Evolutionary conservation across 2,113 vertebrate genomes (phyloP).

Genomic region (Megaleporinus macrocephalus): DNA sequence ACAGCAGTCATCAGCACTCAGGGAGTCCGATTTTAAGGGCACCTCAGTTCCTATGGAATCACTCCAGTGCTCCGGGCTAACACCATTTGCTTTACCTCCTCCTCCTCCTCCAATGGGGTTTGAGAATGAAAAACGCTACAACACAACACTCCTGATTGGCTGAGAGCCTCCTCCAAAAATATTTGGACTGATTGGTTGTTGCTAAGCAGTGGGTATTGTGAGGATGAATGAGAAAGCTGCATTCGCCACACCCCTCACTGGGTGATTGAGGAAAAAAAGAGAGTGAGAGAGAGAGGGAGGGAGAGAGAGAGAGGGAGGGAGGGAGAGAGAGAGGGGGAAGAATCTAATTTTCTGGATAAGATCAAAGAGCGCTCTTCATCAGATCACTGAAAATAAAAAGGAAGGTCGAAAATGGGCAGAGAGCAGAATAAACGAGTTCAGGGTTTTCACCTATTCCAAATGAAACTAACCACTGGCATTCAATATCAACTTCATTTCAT

Average conservation of each 20-base stretch:
- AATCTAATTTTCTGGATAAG: constrained; percentile 26
- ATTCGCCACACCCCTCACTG: constrained; percentile 37
- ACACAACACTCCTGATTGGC: constrained; percentile 58
- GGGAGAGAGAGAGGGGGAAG: constrained; percentile 1
- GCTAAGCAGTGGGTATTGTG: constrained; percentile 60
- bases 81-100: constrained; percentile 41
- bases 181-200: constrained; percentile 64
- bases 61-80: constrained; percentile 39
- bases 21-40: constrained; percentile 31
- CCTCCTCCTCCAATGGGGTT: constrained; percentile 47
- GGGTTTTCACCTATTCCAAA: neutral
- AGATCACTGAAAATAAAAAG: neutral
- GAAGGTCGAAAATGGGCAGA: neutral
- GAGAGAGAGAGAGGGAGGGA: constrained; percentile 11
- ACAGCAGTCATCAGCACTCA: constrained; percentile 32
- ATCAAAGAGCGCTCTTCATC: constrained; percentile 28
- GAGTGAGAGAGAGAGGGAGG: neutral
- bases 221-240: constrained; percentile 51
- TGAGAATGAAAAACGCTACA: constrained; percentile 41
- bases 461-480: neutral
- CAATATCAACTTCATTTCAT: neutral
- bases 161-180: constrained; percentile 56
- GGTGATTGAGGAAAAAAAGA: constrained; percentile 27
- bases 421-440: too few relatives aligned
- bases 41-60: constrained; percentile 31